Evolutionary conservation across 2,113 vertebrate genomes (phyloP), one percentile per base, ranked within the genome.

Genomic region (Ictalurus furcatus): DNA sequence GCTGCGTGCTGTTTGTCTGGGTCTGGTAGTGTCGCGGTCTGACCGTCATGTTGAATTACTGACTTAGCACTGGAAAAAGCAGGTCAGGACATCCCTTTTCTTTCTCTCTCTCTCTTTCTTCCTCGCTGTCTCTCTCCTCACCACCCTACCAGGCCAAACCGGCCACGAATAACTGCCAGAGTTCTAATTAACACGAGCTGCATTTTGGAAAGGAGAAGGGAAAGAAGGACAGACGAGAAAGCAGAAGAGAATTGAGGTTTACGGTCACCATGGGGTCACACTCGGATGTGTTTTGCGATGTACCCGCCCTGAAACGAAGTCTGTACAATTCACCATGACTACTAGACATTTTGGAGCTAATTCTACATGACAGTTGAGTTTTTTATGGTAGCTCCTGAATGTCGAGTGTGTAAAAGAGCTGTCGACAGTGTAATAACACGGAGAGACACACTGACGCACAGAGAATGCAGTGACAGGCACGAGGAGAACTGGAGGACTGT

Each of bases 101-200:
- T 44, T 44, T 44, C 25, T 3, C 11, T n/a, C 56, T 48, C 40
- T 85, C 19, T 74, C 58, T 59, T 1, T 52, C 65, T 65, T 44
- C 21, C 40, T 76, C 1, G 19, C 23, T 59, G 65, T 34, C 48
- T 86, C 63, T 83, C 54, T 76, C 54, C 34, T 85, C 76, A 17
- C 61, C 61, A 23, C n/a, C 73, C 78, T 37, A 40, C 63, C 59
- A 54, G 58, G 88, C n/a, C 73, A 91, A 84, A 87, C 71, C 54
- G n/a, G 61, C 71, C 85, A 73, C 81, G 25, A 89, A 87, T 91
- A 87, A 91, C 89, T 85, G 34, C 63, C 88, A 56, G 85, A 87
- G 61, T 85, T 87, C 54, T 87, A 87, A 87, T 85, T 89, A 89
- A 89, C 85, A 63, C 37, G 56, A 65, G 85, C 78, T 90, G 28